These are phyloP conservation scores for Stictonetta naevosa DNA, from an alignment of 2,113 vertebrate species.

Conservation along the genomic window DNA sequence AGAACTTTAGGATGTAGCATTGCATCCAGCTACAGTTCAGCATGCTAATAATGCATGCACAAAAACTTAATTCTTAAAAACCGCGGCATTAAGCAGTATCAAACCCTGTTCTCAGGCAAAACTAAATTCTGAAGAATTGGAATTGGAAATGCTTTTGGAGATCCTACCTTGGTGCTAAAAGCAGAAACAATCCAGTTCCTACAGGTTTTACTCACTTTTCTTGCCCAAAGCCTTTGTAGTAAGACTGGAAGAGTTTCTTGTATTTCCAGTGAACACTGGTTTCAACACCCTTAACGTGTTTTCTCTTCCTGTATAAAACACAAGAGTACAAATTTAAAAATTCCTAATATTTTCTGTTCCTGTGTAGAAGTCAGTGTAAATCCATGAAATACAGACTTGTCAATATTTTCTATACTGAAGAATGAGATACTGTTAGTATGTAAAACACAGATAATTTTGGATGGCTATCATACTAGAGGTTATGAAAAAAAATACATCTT, in stretches of 20 bases:
- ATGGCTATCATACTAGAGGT: not conserved
- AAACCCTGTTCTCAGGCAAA: not conserved
- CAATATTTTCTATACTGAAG: not conserved
- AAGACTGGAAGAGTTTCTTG: not conserved
- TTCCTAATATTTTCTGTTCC: not conserved
- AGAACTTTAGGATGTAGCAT: not conserved
- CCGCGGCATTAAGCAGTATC: not conserved
- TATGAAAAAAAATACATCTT: not conserved
- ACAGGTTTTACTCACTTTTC: not conserved
- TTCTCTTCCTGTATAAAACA: not conserved
- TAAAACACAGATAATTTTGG: not conserved
- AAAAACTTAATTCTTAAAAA: not conserved
- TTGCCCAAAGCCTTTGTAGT: not conserved
- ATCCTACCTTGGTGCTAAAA: not conserved
- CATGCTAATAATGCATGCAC: not conserved
- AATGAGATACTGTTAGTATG: not conserved
- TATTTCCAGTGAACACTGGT: not conserved
- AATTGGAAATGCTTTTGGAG: not conserved
- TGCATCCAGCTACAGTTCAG: not conserved
- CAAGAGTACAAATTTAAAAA: not conserved
- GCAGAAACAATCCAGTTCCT: not conserved
- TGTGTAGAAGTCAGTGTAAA: not conserved
- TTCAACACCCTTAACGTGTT: not conserved
- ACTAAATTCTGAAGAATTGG: not conserved
- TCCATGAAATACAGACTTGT: not conserved